These are phyloP conservation scores for Lepidurus apus DNA, from an alignment of 1,140 invertebrate genomes.

Conservation along the genomic window DNA sequence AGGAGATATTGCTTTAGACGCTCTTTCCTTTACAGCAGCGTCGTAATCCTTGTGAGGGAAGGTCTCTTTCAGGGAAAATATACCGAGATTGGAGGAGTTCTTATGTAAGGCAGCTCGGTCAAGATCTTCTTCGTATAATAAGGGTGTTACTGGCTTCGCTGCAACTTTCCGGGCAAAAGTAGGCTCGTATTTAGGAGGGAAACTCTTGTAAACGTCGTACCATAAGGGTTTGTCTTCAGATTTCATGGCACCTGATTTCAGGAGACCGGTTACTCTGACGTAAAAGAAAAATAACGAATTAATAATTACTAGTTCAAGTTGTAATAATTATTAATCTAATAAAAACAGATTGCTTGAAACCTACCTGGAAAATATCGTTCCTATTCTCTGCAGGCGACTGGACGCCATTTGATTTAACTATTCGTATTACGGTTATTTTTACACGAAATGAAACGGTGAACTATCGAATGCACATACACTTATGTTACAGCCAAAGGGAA, in stretches of 20 bases:
- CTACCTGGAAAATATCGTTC: conserved; percentile 29
- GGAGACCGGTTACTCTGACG: conserved; percentile 64
- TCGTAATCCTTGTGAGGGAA: conserved; percentile 23
- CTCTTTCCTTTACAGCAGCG: not conserved
- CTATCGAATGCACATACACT: not conserved
- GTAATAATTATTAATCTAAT: not conserved
- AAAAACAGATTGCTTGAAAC: not conserved
- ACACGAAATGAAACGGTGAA: not conserved
- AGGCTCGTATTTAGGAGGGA: conserved; percentile 76
- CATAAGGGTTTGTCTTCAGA: conserved; percentile 76
- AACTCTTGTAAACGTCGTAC: conserved; percentile 79
- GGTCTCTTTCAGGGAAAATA: not conserved
- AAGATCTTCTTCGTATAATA: conserved; percentile 80
- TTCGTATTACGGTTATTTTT: not conserved
- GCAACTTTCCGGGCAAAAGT: conserved; percentile 58
- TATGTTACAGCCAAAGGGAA: not conserved
- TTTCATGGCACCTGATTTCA: conserved; percentile 66
- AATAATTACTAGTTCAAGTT: conserved; percentile 8
- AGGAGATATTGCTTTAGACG: conserved; percentile 25
- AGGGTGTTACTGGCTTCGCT: conserved; percentile 55
- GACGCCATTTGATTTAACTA: conserved; percentile 12
- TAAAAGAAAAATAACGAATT: conserved; percentile 31
- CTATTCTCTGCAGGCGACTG: conserved; percentile 29
- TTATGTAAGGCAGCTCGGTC: conserved; percentile 62
- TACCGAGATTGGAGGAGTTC: conserved; percentile 41